A percentile compares a stretch with the other conserved stretches of the same genome.
Conservation (phyloP, 2,113 vertebrate genomes). For the Puntigrus tetrazona region DNA sequence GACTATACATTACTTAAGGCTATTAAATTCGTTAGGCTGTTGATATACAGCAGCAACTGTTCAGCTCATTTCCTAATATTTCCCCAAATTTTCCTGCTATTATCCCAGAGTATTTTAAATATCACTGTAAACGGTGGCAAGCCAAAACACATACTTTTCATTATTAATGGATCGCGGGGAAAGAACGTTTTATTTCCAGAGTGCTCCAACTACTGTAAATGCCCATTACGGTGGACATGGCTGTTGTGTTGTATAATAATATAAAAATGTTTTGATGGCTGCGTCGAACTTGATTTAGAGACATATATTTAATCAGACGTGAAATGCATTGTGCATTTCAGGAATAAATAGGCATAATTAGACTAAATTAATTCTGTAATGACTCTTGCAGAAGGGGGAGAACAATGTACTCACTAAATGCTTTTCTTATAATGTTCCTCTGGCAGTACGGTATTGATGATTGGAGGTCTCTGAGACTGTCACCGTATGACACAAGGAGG, state of each 20-base stretch:
- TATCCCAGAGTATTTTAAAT: not conserved
- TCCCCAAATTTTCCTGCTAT: not conserved
- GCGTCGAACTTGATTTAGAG: not conserved
- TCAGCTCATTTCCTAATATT: not conserved
- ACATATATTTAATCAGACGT: not conserved
- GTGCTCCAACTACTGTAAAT: not conserved
- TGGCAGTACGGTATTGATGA: slow-evolving; percentile 22
- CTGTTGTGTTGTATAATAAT: not conserved
- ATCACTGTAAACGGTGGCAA: not conserved
- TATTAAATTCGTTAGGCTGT: no score
- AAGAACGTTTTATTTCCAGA: not conserved
- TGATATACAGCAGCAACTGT: not conserved
- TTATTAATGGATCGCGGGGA: not conserved
- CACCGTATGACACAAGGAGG: slow-evolving; percentile 4
- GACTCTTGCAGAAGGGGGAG: not conserved
- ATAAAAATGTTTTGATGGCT: not conserved
- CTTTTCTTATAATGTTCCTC: slow-evolving; percentile 6
- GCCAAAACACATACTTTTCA: not conserved
- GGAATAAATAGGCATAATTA: not conserved
- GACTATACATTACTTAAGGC: not conserved
- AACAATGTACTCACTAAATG: not conserved
- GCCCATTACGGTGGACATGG: not conserved
- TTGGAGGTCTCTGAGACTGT: slow-evolving; percentile 4
- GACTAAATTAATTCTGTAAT: not conserved
- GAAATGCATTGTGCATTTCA: not conserved